Conservation (phyloP, 1,140 invertebrate species). For the Drosophila kikkawai region DNA sequence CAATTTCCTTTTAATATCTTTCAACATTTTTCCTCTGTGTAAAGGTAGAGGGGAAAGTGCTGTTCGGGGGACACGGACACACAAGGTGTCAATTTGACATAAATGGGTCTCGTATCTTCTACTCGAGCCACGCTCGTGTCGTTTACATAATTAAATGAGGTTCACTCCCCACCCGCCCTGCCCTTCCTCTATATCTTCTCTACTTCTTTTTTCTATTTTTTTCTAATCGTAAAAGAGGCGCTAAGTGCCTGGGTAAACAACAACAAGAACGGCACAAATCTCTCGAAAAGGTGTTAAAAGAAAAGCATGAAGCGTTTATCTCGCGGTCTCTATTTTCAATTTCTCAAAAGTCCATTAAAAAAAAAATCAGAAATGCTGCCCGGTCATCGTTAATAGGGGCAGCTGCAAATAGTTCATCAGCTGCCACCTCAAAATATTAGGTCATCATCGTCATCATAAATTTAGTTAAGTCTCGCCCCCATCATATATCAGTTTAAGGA, state of each 20-base stretch:
- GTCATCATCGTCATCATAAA: constrained; percentile 51
- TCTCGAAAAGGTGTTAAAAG: constrained; percentile 82
- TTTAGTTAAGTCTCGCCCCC: constrained; percentile 37
- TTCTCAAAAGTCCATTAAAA: constrained; percentile 65
- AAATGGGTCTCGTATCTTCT: constrained; percentile 67
- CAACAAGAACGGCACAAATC: constrained; percentile 74
- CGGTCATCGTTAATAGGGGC: constrained; percentile 32
- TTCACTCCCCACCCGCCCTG: constrained; percentile 2
- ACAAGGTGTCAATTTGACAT: constrained; percentile 81
- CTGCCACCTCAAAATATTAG: constrained; percentile 20
- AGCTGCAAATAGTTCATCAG: constrained; percentile 73
- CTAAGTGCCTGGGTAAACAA: constrained; percentile 75
- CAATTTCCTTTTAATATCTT: background rate
- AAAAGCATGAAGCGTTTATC: constrained; percentile 77
- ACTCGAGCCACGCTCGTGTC: constrained; percentile 41
- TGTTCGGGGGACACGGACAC: constrained; percentile 27
- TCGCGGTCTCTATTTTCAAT: constrained; percentile 38
- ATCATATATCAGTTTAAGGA: constrained; percentile 16
- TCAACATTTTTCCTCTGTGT: constrained; percentile 10
- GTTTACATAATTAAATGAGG: constrained; percentile 81
- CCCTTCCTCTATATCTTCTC: too few relatives aligned
- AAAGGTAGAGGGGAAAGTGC: background rate
- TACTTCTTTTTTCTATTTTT: constrained; percentile 19
- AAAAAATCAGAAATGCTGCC: constrained; percentile 45
- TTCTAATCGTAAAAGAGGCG: constrained; percentile 77